Evolutionary conservation across 2,113 vertebrate species (phyloP).

Genomic region (Phalacrocorax aristotelis): DNA sequence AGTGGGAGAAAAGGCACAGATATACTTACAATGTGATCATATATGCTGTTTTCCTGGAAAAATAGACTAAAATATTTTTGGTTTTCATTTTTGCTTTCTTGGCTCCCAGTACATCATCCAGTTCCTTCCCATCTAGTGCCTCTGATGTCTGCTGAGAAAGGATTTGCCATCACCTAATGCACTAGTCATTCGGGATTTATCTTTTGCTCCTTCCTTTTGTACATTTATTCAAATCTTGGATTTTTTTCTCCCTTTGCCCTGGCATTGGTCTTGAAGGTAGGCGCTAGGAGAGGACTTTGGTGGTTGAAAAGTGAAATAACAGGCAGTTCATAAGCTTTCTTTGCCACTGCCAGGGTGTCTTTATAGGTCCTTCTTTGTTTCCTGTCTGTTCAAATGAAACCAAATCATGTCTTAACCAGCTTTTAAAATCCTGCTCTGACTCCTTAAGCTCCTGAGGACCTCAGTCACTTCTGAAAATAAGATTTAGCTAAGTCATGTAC

Average conservation of each 20-base stretch:
- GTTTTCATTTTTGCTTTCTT: background rate
- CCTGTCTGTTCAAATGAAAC: background rate
- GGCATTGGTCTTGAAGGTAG: background rate
- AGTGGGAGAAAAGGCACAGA: background rate
- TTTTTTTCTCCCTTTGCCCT: background rate
- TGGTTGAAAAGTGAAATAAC: background rate
- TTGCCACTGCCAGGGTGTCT: rapidly evolving
- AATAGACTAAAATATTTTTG: background rate
- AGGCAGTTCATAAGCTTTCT: background rate
- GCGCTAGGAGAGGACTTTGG: background rate
- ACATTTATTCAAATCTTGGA: background rate
- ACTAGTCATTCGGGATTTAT: background rate
- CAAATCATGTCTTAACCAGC: background rate
- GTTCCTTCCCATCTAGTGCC: background rate
- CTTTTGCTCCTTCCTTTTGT: background rate
- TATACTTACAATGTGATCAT: background rate
- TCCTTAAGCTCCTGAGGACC: background rate
- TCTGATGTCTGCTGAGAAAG: background rate
- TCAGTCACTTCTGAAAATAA: background rate
- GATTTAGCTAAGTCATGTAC: background rate
- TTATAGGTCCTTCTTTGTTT: background rate
- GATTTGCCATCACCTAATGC: background rate
- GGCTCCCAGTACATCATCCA: background rate
- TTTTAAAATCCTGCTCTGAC: background rate
- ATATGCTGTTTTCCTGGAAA: background rate